Evolutionary conservation across 2,797 vertebrate species (phyloP).

Genomic region (Arrhamphus sclerolepis): DNA sequence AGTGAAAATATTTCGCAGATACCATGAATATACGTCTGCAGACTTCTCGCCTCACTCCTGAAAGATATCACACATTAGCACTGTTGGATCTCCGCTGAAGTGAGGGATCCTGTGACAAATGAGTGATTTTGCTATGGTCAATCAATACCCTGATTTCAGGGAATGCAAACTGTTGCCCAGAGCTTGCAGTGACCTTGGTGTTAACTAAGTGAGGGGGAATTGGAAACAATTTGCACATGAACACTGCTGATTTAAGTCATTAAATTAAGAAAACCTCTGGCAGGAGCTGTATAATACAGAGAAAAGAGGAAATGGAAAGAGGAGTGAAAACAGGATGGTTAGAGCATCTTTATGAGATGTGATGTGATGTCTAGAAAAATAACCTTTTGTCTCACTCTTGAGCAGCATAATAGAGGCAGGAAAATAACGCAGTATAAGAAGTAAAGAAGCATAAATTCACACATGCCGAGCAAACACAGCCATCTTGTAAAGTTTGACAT

Average conservation of each 20-base stretch:
- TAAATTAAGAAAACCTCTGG: not conserved
- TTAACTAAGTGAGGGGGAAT: too few relatives aligned
- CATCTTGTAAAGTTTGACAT: constrained; percentile 58
- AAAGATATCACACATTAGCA: constrained; percentile 21
- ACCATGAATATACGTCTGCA: constrained; percentile 64
- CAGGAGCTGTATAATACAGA: too few relatives aligned
- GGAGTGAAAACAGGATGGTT: not conserved
- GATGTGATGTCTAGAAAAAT: not conserved
- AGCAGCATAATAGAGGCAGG: not conserved
- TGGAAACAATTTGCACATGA: too few relatives aligned
- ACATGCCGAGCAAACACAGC: constrained; percentile 57
- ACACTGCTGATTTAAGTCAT: not conserved
- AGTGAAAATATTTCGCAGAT: constrained; percentile 72
- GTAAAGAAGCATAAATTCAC: constrained; percentile 22
- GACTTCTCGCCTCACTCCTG: constrained; percentile 47
- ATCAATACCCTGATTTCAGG: not conserved
- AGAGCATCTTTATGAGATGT: not conserved
- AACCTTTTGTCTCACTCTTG: not conserved
- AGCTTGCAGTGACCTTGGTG: too few relatives aligned
- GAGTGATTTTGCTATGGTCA: not conserved
- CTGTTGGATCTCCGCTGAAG: too few relatives aligned
- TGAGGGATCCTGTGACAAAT: not conserved
- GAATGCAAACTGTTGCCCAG: too few relatives aligned
- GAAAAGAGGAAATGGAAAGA: not conserved
- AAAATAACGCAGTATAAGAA: constrained; percentile 2